Base-by-base conservation (phyloP, 2,797 vertebrate species). In the Mergus octosetaceus region DNA sequence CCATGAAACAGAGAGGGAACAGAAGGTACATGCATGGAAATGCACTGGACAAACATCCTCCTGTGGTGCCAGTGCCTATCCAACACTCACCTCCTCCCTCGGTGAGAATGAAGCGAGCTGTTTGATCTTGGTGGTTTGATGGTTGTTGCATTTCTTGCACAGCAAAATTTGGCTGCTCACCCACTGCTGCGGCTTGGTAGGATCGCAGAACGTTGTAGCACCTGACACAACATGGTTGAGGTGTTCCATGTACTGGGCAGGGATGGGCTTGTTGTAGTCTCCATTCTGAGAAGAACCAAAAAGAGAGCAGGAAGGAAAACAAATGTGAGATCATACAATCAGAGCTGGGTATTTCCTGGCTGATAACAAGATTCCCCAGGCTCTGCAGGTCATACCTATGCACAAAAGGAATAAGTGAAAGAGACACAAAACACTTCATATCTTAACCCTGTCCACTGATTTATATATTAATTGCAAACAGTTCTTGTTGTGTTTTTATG, bases 201-300 rank as follows among this genome's bases (percentile, higher is more conserved):
- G 92, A 56, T 98, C 97, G 0, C 96, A 95, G 58, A 97, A 96
- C 10, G 98, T 97, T 1, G 98, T 95, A 2, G 95, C 95, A 13
- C 98, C 98, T 0, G 98, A 98, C 71, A 99, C 98, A 5, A 98
- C 98, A 1, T 99, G 99, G 97, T 99, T 99, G n/a, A 99, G 98
- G 96, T 99, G 98, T 62, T 99, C 99, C 98, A 98, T 98, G 97
- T 99, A 98, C 97, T 99, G 99, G n/a, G 99, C 99, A 4, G 99
- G 99, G 87, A 99, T 99, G 3, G 99, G 99, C 94, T 99, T 99
- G 97, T 99, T 99, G 98, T 99, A 99, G 97, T 99, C 99, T 3
- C 99, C 99, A 53, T 99, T 99, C 99, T 99, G 96, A 20, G 51
- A 86, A 74, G 66, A 76, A 51, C 12, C 39, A 85, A 51, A n/a